These are phyloP conservation scores for Drosophila nr. perissopoda DNA, from an alignment of 2,888 invertebrate genomes.

Conservation along the genomic window DNA sequence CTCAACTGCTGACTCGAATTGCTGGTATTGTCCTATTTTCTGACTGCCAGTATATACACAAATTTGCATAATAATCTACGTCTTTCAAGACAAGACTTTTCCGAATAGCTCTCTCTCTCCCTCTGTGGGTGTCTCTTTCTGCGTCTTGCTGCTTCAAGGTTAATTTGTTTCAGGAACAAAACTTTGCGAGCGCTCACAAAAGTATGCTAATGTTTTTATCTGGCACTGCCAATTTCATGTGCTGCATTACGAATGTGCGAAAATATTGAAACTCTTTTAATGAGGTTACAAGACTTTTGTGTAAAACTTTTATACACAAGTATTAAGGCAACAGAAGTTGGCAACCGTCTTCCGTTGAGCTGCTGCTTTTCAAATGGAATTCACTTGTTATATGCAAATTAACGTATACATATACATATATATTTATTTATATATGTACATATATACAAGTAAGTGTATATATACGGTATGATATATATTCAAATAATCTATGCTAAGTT, in stretches of 20 bases:
- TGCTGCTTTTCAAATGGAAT: constrained; percentile 38
- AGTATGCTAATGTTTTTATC: constrained; percentile 71
- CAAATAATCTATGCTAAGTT: neutral
- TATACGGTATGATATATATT: neutral
- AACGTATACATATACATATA: constrained; percentile 6
- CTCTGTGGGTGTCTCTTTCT: no score
- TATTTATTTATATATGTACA: neutral
- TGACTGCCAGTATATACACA: constrained; percentile 30
- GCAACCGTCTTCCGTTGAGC: constrained; percentile 5
- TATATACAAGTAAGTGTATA: neutral
- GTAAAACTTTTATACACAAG: constrained; percentile 45
- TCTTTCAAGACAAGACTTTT: constrained; percentile 24
- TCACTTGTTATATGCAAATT: constrained; percentile 48
- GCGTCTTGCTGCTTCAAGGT: constrained; percentile 60
- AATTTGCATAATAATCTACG: constrained; percentile 74
- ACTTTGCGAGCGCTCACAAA: constrained; percentile 54
- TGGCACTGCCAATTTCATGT: constrained; percentile 48
- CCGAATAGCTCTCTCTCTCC: constrained; percentile 3
- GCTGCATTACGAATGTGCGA: constrained; percentile 34
- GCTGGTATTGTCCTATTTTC: constrained; percentile 55
- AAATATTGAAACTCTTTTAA: constrained; percentile 65
- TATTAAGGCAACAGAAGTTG: constrained; percentile 6
- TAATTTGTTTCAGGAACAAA: constrained; percentile 70
- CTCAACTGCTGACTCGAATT: constrained; percentile 13
- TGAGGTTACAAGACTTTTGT: constrained; percentile 64